Evolutionary conservation across 2,797 vertebrate species (phyloP), one percentile per base, ranked within the genome.

Genomic region (Jordanella pulchra): DNA sequence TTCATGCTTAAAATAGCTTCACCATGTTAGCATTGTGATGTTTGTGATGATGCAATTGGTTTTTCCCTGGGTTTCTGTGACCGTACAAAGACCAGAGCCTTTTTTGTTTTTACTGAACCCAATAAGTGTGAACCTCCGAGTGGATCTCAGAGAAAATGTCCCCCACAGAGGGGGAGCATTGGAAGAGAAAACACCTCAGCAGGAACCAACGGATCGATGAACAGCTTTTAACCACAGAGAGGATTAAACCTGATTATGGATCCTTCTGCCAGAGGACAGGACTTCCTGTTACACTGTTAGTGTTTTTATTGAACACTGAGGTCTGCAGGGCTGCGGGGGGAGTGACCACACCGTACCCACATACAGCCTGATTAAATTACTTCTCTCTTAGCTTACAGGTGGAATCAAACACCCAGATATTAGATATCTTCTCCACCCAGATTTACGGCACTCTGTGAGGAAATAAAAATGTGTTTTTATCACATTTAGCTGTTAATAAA

Each of bases 161-260:
- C 14, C 18, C 27, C 50, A 65, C 25, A 17, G 70, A 72, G 50
- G 70, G 45, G 61, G 60, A 30, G 21, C 9, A 47, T 13, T n/a
- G 55, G 30, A 25, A n/a, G 50, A 53, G 58, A 63, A 63, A 51
- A 55, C 71, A 53, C 61, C 70, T 47, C 61, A 72, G 71, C 63
- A 56, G 63, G 71, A 54, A 23, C 35, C 4, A 39, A 45, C 27
- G 55, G 72, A 61, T 67, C 65, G 35, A 74, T 67, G 54, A 73
- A 17, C 65, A 73, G 65, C 65, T 74, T 67, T 48, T 66, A 67
- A 74, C 65, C 72, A 74, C 55, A 73, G 65, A 67, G 53, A 67
- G 65, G 54, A 67, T 73, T 51, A 60, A 67, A 73, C 72, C 65
- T 60, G 64, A 67, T 60, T 60, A 73, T 73, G 72, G 64, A 67